These are phyloP conservation scores for Platalea minor DNA, from an alignment of 2,797 vertebrate species.

Conservation along the genomic window DNA sequence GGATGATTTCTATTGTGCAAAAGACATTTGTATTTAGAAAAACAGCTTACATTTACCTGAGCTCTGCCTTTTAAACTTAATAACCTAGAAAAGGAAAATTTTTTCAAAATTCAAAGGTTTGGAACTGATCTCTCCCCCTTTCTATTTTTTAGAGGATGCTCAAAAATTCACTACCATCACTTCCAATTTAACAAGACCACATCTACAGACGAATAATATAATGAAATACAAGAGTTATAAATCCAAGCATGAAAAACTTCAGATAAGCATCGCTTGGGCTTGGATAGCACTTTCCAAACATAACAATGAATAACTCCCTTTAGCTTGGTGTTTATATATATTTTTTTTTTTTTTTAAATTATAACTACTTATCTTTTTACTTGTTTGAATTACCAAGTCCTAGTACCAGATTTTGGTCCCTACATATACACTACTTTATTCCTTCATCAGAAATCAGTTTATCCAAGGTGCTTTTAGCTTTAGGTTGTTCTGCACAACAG, in stretches of 20 bases:
- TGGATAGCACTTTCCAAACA: neutral
- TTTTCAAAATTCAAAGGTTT: neutral
- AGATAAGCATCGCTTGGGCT: neutral
- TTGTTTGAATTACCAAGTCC: neutral
- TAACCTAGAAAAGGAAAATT: neutral
- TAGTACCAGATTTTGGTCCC: neutral
- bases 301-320: neutral
- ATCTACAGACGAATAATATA: neutral
- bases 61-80: neutral
- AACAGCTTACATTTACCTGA: neutral
- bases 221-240: neutral
- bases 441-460: neutral
- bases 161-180: neutral
- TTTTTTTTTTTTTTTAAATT: neutral
- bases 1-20: neutral
- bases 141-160: neutral
- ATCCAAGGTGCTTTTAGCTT: neutral
- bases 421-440: neutral
- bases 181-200: neutral
- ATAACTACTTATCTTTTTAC: neutral
- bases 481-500: neutral
- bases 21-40: neutral
- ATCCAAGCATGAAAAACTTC: neutral
- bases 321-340: neutral
- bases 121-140: neutral